These are phyloP conservation scores for Ceyx erithaca DNA, from an alignment of 2,797 vertebrate genomes.

Conservation along the genomic window DNA sequence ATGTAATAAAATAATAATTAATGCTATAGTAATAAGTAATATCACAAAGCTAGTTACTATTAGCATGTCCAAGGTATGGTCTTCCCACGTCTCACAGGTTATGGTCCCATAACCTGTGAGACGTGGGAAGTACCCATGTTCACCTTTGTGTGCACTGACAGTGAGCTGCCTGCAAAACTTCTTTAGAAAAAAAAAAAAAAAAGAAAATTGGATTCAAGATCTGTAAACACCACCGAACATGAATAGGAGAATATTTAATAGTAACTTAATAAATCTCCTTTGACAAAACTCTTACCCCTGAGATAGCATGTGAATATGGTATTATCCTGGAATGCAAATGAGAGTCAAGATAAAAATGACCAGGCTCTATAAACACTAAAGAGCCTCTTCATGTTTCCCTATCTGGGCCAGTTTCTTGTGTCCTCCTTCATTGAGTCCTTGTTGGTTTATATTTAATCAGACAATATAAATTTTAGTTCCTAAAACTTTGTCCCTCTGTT, in stretches of 20 bases:
- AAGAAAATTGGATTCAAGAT: background rate
- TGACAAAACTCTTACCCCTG: constrained; percentile 18
- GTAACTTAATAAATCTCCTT: constrained; percentile 25
- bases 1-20: background rate
- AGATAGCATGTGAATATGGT: background rate
- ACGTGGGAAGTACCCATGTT: rapidly evolving
- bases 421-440: background rate
- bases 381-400: background rate
- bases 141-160: background rate
- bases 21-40: background rate
- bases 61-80: background rate
- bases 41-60: background rate
- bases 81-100: no score
- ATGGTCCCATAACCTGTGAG: rapidly evolving
- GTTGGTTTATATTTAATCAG: constrained; percentile 39
- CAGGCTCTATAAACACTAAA: background rate
- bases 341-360: background rate
- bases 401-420: constrained; percentile 1
- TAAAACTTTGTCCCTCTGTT: background rate
- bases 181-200: background rate
- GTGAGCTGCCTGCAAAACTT: background rate
- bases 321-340: background rate
- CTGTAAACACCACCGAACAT: background rate
- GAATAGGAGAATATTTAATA: background rate
- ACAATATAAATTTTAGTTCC: background rate